Evolutionary conservation across 2,113 vertebrate species (phyloP), one percentile per base, ranked within the genome.

Genomic region (Onychorhynchus coronatus): DNA sequence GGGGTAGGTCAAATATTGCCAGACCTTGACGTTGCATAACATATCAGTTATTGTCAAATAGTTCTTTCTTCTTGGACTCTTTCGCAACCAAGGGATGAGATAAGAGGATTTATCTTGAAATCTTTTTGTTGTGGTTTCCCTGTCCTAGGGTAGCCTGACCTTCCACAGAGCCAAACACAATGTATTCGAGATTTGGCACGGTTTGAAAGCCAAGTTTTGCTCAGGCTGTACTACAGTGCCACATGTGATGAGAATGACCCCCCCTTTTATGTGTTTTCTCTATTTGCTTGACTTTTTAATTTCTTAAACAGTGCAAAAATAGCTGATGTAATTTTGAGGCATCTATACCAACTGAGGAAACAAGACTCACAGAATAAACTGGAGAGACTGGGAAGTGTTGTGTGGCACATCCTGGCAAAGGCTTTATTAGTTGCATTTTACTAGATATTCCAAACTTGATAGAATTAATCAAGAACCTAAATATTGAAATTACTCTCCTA

Each of bases 1-100:
- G 31, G 31, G 39, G 74, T 44, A 72, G 42, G 24, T 17, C 31
- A 91, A 76, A 67, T 47, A 42, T 12, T 88, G 33, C 39, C 58
- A 91, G 89, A 95, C 91, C 81, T 91, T 85, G 79, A 75, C 73
- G 27, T 11, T 94, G 20, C 33, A 84, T 88, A 90, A 76, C 25
- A 23, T 47, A 5, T 66, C 55, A n/a, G 27, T 91, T 70, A 39
- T 24, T 90, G 67, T 81, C 88, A 88, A 46, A 56, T 50, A 41
- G 41, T 63, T 61, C 30, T 62, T 63, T 30, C 41, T 65, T 63
- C 77, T 73, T 73, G 70, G 42, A 47, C 24, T 17, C 33, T 88
- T 86, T 82, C 71, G 91, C 53, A 76, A 71, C 25, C 31, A 70
- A 61, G 39, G 35, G 27, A 35, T 68, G 37, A 79, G 75, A 91